Conservation (phyloP, 2,113 vertebrate species). For the Macaca nemestrina region DNA sequence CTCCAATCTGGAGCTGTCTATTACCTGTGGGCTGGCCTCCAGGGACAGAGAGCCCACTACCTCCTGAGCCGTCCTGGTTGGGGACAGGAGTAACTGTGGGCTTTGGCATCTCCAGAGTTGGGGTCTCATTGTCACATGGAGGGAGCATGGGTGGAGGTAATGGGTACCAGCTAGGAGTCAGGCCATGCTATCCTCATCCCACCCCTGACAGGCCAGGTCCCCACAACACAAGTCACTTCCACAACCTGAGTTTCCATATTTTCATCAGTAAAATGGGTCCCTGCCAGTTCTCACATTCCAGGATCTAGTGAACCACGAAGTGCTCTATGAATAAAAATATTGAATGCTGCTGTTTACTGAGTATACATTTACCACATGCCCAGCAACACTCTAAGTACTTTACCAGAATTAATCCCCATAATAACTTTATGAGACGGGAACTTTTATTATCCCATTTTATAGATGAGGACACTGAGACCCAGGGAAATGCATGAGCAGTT, state of each 20-base stretch:
- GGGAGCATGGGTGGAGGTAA: not conserved
- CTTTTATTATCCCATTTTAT: not conserved
- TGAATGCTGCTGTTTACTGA: not conserved
- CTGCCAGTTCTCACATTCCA: not conserved
- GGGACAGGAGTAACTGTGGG: not conserved
- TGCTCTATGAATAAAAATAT: not conserved
- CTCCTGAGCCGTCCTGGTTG: not conserved
- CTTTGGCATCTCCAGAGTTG: not conserved
- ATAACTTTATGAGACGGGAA: not conserved
- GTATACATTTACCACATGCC: not conserved
- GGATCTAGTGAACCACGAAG: not conserved
- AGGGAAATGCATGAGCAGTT: not conserved
- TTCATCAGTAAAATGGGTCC: not conserved
- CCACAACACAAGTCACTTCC: not conserved
- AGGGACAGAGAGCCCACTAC: not conserved
- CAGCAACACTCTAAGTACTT: not conserved
- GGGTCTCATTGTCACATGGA: not conserved
- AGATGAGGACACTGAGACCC: slow-evolving; percentile 5
- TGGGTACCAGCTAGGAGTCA: not conserved
- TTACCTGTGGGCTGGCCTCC: not conserved
- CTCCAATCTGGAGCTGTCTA: not conserved
- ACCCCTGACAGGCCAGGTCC: not conserved
- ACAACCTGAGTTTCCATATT: not conserved
- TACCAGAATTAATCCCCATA: not conserved
- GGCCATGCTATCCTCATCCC: not conserved